Evolutionary conservation across 2,113 vertebrate genomes (phyloP).

Genomic region (Leucopternis melanops): DNA sequence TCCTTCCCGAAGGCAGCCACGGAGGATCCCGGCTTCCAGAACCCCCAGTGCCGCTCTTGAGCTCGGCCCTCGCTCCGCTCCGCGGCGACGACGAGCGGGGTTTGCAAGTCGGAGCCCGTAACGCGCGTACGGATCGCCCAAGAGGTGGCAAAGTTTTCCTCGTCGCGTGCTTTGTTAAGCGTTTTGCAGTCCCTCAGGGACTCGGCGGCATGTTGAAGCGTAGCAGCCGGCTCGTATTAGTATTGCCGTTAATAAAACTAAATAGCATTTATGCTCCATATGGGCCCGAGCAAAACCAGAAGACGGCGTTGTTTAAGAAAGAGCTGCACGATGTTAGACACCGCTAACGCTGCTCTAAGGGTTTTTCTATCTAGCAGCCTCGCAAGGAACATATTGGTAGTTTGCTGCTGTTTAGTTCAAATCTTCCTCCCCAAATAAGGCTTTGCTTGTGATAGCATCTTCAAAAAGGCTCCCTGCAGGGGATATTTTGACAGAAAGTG

Average conservation of each 20-base stretch:
- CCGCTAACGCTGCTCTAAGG: neutral
- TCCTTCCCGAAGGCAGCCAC: fast-evolving
- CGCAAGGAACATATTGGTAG: neutral
- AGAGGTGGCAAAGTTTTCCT: neutral
- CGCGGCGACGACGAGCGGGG: fast-evolving
- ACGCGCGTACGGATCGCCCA: fast-evolving
- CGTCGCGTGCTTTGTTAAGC: neutral
- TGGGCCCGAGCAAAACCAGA: neutral
- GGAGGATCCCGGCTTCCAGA: neutral
- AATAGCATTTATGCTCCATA: neutral
- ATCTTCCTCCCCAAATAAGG: neutral
- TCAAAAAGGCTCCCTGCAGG: conserved; percentile 1
- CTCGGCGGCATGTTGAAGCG: neutral
- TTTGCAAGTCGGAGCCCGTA: fast-evolving
- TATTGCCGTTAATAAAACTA: neutral
- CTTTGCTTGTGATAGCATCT: conserved; percentile 10
- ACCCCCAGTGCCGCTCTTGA: fast-evolving
- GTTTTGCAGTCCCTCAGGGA: neutral
- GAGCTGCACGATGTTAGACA: neutral
- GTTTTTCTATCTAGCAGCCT: neutral
- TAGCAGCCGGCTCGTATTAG: neutral
- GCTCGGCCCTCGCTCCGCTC: neutral
- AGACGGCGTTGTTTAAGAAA: neutral
- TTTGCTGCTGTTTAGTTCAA: neutral
- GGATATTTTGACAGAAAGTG: conserved; percentile 38